Base-by-base conservation (phyloP, 2,113 vertebrate species). In the Crotalus viridis region DNA sequence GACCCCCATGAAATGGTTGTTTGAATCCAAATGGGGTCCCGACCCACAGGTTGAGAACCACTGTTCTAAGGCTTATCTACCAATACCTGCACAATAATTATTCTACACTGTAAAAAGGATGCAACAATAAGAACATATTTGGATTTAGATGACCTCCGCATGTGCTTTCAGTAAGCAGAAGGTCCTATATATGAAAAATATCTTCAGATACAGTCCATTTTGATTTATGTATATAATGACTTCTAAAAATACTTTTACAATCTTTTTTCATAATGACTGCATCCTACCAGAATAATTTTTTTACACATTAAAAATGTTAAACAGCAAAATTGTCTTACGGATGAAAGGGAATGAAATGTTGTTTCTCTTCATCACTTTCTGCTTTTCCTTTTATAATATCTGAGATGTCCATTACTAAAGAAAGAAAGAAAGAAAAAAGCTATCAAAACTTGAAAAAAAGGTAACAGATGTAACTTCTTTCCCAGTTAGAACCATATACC, bases 361-460 rank as follows among this genome's bases (percentile, higher is more conserved):
- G 99, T 96, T 99, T 99, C 90, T 99, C 99, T 95, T 99, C 99
- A 51, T 99, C 99, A 13, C 98, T 98, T 95, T 99, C 99, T 3
- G 97, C 94, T 97, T 99, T 99, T 93, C 99, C 99, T 97, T 99
- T 99, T 97, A 99, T 98, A 94, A 99, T 97, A 94, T 99, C 99
- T 89, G 98, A 99, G 95, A 99, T 99, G 96, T 99, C 99, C 99
- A 99, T 99, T 95, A 99, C 99, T 99, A 95, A 69, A 33, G 93
- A 94, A 90, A 88, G 91, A 88, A 89, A 94, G 91, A 88, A 89
- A 94, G 92, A 96, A 94, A 88, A 94, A 91, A 54, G 0, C 5
- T 0, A 92, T 89, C 4, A 92, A 39, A 85, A 93, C 10, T 55
- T 5, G 5, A 1, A 46, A 94, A 51, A 15, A 21, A 86, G 26